Evolutionary conservation across 2,113 vertebrate genomes (phyloP).

Genomic region (Phaetusa simplex): DNA sequence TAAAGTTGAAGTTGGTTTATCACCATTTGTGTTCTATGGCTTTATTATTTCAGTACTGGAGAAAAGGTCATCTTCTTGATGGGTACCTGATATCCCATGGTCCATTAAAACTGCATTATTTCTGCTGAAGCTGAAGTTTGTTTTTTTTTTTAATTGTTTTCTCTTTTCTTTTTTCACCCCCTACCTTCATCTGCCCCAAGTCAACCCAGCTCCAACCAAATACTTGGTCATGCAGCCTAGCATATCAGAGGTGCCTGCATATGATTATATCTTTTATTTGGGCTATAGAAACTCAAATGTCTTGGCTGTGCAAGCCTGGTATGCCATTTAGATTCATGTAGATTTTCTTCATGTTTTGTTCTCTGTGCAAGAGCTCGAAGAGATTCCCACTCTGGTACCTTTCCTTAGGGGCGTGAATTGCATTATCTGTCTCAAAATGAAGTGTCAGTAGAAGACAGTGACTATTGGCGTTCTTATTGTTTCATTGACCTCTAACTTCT

Average conservation of each 20-base stretch:
- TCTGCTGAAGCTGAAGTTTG: neutral
- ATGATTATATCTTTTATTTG: neutral
- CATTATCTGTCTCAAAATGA: neutral
- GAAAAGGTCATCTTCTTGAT: slow-evolving; percentile 46
- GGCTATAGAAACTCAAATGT: neutral
- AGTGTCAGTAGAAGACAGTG: neutral
- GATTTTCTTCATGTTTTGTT: neutral
- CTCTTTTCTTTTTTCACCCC: rapidly evolving
- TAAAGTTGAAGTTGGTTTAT: slow-evolving; percentile 37
- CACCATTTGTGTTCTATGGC: neutral
- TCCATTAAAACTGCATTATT: slow-evolving; percentile 4
- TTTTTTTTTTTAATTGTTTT: neutral
- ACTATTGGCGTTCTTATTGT: neutral
- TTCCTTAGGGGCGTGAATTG: neutral
- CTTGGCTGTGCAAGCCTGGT: neutral
- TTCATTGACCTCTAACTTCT: neutral
- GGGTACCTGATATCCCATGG: neutral
- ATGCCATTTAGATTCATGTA: rapidly evolving
- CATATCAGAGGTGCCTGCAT: neutral
- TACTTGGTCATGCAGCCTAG: neutral
- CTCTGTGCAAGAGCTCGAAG: neutral
- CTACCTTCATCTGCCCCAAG: neutral
- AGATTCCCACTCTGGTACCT: neutral
- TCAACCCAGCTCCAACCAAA: neutral
- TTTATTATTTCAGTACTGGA: slow-evolving; percentile 11